A percentile compares a stretch with the other conserved stretches of the same genome.
These are phyloP conservation scores for Margaritifera margaritifera DNA, from an alignment of 2,888 invertebrate genomes.

Conservation along the genomic window DNA sequence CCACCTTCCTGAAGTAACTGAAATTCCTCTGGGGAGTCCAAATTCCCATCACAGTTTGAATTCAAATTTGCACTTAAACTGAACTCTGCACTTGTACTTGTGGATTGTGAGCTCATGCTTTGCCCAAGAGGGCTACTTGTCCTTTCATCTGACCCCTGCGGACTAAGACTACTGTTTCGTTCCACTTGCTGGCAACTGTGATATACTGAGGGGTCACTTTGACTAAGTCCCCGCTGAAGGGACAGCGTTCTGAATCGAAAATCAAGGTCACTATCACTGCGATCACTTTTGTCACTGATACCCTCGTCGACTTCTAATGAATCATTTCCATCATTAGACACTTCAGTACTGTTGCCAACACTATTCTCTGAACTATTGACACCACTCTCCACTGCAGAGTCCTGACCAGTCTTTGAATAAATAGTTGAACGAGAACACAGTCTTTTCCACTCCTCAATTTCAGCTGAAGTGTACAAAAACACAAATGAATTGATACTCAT, in stretches of 20 bases:
- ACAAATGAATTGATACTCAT: too few relatives aligned
- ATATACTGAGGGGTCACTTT: conserved; percentile 60
- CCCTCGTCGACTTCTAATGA: conserved; percentile 36
- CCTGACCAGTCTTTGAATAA: conserved; percentile 29
- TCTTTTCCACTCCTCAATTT: conserved; percentile 41
- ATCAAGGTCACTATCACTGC: conserved; percentile 39
- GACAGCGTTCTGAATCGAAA: conserved; percentile 41
- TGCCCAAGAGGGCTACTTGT: conserved; percentile 26
- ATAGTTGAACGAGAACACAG: conserved; percentile 23
- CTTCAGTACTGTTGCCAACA: conserved; percentile 34
- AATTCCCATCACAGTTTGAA: conserved; percentile 41
- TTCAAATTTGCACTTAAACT: conserved; percentile 43
- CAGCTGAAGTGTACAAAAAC: conserved; percentile 19
- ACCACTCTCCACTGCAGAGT: conserved; percentile 38
- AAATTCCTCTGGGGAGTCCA: conserved; percentile 39
- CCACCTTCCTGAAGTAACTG: conserved; percentile 4
- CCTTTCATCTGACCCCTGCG: conserved; percentile 12
- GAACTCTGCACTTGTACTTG: conserved; percentile 58
- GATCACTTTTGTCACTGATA: conserved; percentile 31
- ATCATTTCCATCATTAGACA: conserved; percentile 36
- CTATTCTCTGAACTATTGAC: conserved; percentile 40
- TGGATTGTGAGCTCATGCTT: conserved; percentile 52
- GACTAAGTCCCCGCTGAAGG: conserved; percentile 42
- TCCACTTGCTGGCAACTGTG: conserved; percentile 39
- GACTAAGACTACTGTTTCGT: conserved; percentile 17